Evolutionary conservation across 2,888 invertebrate species (phyloP).

Genomic region (Macaria liturata): DNA sequence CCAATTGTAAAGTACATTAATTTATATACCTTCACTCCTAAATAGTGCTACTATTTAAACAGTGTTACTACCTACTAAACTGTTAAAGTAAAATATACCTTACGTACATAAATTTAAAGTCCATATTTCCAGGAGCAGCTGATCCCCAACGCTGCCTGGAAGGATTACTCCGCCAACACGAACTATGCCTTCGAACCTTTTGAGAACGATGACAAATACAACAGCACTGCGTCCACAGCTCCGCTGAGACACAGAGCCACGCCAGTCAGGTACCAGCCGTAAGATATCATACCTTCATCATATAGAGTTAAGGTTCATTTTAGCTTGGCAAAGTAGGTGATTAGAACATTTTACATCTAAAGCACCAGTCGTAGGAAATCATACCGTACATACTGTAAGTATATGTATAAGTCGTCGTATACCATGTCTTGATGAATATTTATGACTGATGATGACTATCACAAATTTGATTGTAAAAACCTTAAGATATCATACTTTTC

Average conservation of each 20-base stretch:
- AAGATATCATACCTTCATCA: conserved; percentile 11
- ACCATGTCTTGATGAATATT: too few species aligned
- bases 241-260: conserved; percentile 36
- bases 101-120: too few species aligned
- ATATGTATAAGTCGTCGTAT: too few species aligned
- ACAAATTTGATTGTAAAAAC: too few species aligned
- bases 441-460: too few species aligned
- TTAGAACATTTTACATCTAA: not conserved
- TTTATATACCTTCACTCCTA: too few species aligned
- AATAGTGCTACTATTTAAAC: too few species aligned
- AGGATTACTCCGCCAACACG: conserved; percentile 93
- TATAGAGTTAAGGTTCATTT: not conserved
- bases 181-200: conserved; percentile 96
- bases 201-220: conserved; percentile 90
- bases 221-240: conserved; percentile 58
- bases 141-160: conserved; percentile 93
- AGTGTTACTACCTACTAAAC: too few species aligned
- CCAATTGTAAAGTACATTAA: too few species aligned
- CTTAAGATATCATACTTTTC: too few species aligned
- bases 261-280: conserved; percentile 24
- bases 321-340: too few species aligned
- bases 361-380: conserved; percentile 17
- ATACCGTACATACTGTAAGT: not conserved
- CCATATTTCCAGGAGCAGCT: conserved; percentile 86
- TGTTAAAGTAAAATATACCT: too few species aligned